Evolutionary conservation across 2,888 invertebrate species (phyloP), one percentile per base, ranked within the genome.

Genomic region (Acrobasis repandana): DNA sequence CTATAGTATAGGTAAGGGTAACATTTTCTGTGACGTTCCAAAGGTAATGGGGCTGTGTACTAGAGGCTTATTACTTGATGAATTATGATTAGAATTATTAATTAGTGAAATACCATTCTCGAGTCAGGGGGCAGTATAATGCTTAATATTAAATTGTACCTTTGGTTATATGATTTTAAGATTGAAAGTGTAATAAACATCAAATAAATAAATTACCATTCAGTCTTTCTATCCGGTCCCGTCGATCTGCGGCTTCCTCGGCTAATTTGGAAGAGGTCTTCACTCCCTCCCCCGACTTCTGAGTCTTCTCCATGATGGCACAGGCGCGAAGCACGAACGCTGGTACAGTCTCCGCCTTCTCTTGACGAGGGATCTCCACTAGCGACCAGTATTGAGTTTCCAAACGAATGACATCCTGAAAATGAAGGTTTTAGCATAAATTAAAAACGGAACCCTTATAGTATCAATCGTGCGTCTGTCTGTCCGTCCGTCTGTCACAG

Each of bases 331-430:
- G 93, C 52, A 98, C 98, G 85, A 98, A 98, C 9, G 96, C 96
- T 57, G 97, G 97, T 16, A 98, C 97, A 1, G 98, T 97, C 90
- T 98, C 98, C 73, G 97, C 97, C 81, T 98, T 97, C 83, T 98
- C 98, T 83, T 98, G 98, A 66, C 96, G 95, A 46, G 98, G 98
- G 63, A 98, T 97, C 86, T 98, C 98, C 63, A 98, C 96, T 75
- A 98, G 88, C 9, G 97, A 96, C 98, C 98, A 98, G 89, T 98
- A 98, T 82, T 98, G 97, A 9, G 97, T 97, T 91, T 98, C 98
- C 77, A 98, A 92, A 69, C 97, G 95, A 68, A 97, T 97, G 50
- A 98, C 97, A 75, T 98, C 97, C 97, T 97, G 88, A 10, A 85
- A 57, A 50, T 43, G 49, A 28, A 28, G 28, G 28, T 6, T 28